phyloP scores from a whole-genome alignment of 2,797 vertebrate genomes.

The Pterois miles region DNA sequence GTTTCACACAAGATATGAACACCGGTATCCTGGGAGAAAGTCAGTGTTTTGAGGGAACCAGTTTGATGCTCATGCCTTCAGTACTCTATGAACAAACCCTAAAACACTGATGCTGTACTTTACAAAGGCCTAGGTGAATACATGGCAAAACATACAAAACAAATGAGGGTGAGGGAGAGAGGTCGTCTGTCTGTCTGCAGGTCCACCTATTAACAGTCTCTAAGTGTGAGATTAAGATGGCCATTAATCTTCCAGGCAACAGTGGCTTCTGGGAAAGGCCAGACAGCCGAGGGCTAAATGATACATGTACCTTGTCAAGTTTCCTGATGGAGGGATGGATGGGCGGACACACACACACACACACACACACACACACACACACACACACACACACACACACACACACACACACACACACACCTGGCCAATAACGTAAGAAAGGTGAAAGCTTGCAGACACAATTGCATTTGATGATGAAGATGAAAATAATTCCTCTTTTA shows the following conservation, averaged over 20 bases:
- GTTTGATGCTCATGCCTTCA: neutral
- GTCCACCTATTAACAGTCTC: conserved; percentile 58
- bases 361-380: conserved; percentile 12
- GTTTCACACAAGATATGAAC: neutral
- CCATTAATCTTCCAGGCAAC: conserved; percentile 72
- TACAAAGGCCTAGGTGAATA: neutral
- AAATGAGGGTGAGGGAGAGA: conserved; percentile 1
- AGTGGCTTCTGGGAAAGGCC: conserved; percentile 55
- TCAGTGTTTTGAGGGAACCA: neutral
- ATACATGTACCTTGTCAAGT: conserved; percentile 73
- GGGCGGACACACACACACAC: conserved; percentile 21
- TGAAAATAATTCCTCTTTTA: neutral
- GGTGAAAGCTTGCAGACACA: conserved; percentile 1
- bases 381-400: conserved; percentile 1
- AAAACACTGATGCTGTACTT: neutral
- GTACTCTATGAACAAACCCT: neutral
- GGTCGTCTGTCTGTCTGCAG: conserved; percentile 35
- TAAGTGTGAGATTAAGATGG: conserved; percentile 56
- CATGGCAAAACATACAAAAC: neutral
- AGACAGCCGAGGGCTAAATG: conserved; percentile 69
- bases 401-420: conserved; percentile 2
- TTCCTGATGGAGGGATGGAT: conserved; percentile 65
- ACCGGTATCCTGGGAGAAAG: neutral
- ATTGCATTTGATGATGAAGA: neutral
- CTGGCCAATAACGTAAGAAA: neutral